A percentile compares a stretch with the other conserved stretches of the same genome.
Conservation (phyloP, 1,140 invertebrate genomes). For the Myzus persicae region DNA sequence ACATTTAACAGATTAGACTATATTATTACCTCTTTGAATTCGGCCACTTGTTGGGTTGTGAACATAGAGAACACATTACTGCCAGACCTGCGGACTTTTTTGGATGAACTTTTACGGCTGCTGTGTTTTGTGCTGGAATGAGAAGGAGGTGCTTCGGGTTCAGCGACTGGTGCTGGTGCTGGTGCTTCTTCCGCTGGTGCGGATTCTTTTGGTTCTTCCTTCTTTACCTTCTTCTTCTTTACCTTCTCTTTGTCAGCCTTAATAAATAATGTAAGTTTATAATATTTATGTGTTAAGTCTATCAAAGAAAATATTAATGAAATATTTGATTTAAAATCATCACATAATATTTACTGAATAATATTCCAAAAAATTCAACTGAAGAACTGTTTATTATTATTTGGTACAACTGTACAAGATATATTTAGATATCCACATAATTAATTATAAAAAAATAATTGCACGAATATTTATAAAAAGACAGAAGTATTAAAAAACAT, state of each 20-base stretch:
- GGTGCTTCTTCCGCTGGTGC: constrained; percentile 68
- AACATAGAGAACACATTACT: constrained; percentile 97
- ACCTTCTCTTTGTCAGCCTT: constrained; percentile 84
- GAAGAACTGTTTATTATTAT: background rate
- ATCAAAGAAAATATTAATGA: background rate
- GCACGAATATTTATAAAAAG: background rate
- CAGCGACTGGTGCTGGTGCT: constrained; percentile 65
- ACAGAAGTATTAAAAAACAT: background rate
- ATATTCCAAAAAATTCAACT: background rate
- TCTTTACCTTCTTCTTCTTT: constrained; percentile 81
- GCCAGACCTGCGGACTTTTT: constrained; percentile 82
- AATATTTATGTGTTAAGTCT: background rate
- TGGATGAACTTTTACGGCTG: constrained; percentile 66
- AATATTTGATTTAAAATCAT: background rate
- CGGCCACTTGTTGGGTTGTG: constrained; percentile 91
- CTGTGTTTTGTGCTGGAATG: constrained; percentile 69
- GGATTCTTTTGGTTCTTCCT: constrained; percentile 71
- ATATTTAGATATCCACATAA: background rate
- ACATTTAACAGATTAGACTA: background rate
- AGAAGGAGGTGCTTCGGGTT: constrained; percentile 69
- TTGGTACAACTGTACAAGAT: background rate
- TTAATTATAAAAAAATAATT: background rate
- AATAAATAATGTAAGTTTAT: background rate
- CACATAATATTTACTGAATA: background rate
- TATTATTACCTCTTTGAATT: constrained; percentile 87